A percentile compares a stretch with the other conserved stretches of the same genome.
These are phyloP conservation scores for Tinea pellionella DNA, from an alignment of 2,888 invertebrate genomes.

Conservation along the genomic window DNA sequence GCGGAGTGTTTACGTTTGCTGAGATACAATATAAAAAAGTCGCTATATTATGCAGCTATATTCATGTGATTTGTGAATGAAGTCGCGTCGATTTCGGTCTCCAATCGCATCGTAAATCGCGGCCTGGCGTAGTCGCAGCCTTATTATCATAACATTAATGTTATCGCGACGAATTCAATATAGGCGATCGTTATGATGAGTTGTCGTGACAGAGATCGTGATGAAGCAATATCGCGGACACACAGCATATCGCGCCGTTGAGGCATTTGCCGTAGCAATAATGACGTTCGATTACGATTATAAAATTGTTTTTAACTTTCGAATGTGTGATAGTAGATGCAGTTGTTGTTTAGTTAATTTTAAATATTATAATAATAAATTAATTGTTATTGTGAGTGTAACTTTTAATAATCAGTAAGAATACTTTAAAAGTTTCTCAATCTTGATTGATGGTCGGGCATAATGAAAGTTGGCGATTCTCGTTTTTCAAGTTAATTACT, in stretches of 20 bases:
- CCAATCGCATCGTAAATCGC: too few relatives aligned
- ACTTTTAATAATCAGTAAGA: conserved; percentile 60
- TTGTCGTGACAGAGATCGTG: background rate
- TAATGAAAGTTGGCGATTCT: conserved; percentile 40
- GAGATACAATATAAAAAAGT: too few relatives aligned
- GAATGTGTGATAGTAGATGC: conserved; percentile 72
- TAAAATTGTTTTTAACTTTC: conserved; percentile 69
- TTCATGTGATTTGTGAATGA: too few relatives aligned
- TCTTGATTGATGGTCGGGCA: conserved; percentile 39
- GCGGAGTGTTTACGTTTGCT: too few relatives aligned
- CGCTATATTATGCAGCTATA: too few relatives aligned
- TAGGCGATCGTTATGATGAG: background rate
- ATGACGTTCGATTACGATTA: conserved; percentile 63
- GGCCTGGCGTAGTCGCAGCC: too few relatives aligned
- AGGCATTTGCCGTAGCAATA: conserved; percentile 63
- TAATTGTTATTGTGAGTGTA: conserved; percentile 68
- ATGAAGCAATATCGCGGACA: background rate
- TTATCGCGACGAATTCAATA: too few relatives aligned
- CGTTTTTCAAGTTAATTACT: conserved; percentile 40
- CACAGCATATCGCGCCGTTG: conserved; percentile 27
- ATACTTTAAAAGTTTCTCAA: conserved; percentile 46
- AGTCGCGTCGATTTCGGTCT: too few relatives aligned
- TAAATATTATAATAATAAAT: conserved; percentile 47
- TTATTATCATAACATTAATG: too few relatives aligned
- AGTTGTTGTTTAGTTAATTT: conserved; percentile 71